Base-by-base conservation (phyloP, 1,140 invertebrate species). In the Phthorimaea operculella region DNA sequence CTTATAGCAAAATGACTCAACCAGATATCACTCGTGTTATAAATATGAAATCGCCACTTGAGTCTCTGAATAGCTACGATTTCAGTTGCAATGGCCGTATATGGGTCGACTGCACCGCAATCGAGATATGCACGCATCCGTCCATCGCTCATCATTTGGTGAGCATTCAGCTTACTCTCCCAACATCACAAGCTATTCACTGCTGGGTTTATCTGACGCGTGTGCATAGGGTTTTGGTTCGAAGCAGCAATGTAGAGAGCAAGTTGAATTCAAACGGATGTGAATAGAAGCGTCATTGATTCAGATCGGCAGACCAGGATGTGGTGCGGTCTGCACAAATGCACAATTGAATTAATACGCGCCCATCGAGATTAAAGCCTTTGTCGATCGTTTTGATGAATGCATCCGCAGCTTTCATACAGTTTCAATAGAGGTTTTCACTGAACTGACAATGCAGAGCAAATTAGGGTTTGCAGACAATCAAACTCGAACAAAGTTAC, bases 301-400 rank as follows among this genome's bases (percentile, higher is more conserved):
- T 28, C 21, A 28, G 4, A 42, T 14, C 39, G 14, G 3, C 39
- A 42, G 14, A 11, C 11, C 39, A 42, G 39, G 39, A 42, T 42
- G 39, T 42, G 11, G 14, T 42, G 8, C 14, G 21, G 21, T 2
- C 21, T 28, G 21, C 21, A 28, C 21, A 28, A 28, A 28, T 39
- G 36, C 44, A 9, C 12, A 16, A 47, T 16, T 15, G 16, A 47
- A 47, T 47, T 47, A 47, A 47, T 47, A 47, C 44, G 15, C 44
- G 44, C 44, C 44, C 44, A 47, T 47, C 44, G 14, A 47, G 44
- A 15, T 57, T 21, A 50, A 42, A 44, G 36, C 44, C 16, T 47
- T 47, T 47, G 44, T 47, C 8, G 16, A 16, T 15, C 16, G 15
- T 47, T 47, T 15, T 14, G 11, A 47, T 47, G 14, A 47, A 47